These are phyloP conservation scores for Graphium colonna DNA, from an alignment of 2,888 invertebrate genomes.

Conservation along the genomic window DNA sequence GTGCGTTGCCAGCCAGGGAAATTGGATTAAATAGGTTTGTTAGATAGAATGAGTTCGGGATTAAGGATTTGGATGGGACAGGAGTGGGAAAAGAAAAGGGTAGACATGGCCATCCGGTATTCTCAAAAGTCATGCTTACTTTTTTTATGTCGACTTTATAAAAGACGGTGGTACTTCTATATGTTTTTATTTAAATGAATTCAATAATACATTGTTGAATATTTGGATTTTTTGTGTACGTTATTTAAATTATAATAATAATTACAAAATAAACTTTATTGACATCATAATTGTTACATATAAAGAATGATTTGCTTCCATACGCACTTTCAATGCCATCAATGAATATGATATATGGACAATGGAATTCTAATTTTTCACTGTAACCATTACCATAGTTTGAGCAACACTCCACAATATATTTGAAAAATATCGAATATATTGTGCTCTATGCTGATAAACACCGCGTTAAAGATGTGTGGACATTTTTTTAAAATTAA, in stretches of 20 bases:
- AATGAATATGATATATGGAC: slow-evolving; percentile 55
- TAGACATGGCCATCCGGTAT: too few relatives aligned
- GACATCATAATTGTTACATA: slow-evolving; percentile 65
- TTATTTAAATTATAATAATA: slow-evolving; percentile 76
- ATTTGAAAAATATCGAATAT: slow-evolving; percentile 59
- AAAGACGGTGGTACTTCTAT: too few relatives aligned
- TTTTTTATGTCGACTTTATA: too few relatives aligned
- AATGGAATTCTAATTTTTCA: slow-evolving; percentile 51
- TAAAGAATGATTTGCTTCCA: slow-evolving; percentile 58
- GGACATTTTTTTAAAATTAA: slow-evolving; percentile 72
- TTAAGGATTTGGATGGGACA: too few relatives aligned
- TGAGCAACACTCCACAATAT: slow-evolving; percentile 65
- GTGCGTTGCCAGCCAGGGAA: too few relatives aligned
- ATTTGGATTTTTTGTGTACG: slow-evolving; percentile 69
- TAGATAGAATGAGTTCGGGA: too few relatives aligned
- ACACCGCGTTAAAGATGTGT: slow-evolving; percentile 68
- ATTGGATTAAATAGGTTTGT: too few relatives aligned
- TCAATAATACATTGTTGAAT: slow-evolving; percentile 77
- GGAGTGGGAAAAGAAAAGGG: too few relatives aligned
- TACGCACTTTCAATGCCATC: slow-evolving; percentile 62
- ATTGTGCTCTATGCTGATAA: slow-evolving; percentile 65
- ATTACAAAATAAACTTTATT: slow-evolving; percentile 77
- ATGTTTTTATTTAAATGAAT: slow-evolving; percentile 81
- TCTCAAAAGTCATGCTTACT: too few relatives aligned
- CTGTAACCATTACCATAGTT: slow-evolving; percentile 41